phyloP scores from a whole-genome alignment of 2,888 invertebrate genomes.

The Thyatira batis region DNA sequence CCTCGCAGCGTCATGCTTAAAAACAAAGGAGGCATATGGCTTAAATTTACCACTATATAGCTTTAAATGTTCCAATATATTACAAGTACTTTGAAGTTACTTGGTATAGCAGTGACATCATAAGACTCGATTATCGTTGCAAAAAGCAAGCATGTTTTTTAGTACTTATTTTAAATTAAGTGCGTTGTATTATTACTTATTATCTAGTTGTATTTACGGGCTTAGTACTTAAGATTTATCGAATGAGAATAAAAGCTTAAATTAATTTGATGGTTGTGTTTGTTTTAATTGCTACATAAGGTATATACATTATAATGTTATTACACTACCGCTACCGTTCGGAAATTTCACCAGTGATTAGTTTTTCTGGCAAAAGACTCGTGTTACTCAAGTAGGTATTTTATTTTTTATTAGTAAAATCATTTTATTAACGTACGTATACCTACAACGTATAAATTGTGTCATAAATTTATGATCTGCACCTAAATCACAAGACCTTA shows the following conservation, averaged over 20 bases:
- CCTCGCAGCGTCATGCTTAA: slow-evolving; percentile 74
- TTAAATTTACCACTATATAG: slow-evolving; percentile 51
- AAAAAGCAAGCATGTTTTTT: background rate
- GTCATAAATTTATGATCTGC: too few relatives aligned
- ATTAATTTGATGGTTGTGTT: background rate
- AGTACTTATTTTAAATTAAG: background rate
- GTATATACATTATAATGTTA: slow-evolving; percentile 13
- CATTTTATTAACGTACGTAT: too few relatives aligned
- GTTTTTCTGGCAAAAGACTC: too few relatives aligned
- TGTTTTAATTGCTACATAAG: background rate
- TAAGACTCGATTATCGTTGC: background rate
- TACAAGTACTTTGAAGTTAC: background rate
- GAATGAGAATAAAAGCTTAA: background rate
- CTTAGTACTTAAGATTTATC: background rate
- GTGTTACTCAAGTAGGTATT: too few relatives aligned
- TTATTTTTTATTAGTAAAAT: too few relatives aligned
- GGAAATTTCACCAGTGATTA: too few relatives aligned
- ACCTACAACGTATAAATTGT: too few relatives aligned
- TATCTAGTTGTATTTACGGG: background rate
- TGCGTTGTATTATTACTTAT: background rate
- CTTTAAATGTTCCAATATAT: slow-evolving; percentile 10
- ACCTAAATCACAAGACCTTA: too few relatives aligned
- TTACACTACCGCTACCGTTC: too few relatives aligned
- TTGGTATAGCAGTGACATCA: background rate
- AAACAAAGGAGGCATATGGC: slow-evolving; percentile 74